Base-by-base conservation (phyloP, 1,140 invertebrate species). In the Cydia strobilella region DNA sequence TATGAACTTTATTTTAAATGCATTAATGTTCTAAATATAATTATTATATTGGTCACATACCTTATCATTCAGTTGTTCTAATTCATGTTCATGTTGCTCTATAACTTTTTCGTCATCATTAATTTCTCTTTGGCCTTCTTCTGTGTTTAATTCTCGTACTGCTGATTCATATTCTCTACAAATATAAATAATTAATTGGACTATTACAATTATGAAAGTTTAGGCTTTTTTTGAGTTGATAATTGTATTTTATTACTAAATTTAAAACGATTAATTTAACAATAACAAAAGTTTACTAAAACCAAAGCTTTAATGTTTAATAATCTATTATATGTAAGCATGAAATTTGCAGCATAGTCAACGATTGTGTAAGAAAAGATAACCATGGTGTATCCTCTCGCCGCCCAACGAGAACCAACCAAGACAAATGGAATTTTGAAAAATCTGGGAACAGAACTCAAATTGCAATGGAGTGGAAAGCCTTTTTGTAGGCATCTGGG, bases 101-200 rank as follows among this genome's bases (percentile, higher is more conserved):
- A 94, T 83, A 51, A 87, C 81, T 76, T 89, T 84, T 86, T 94
- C 93, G 83, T 93, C 91, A 23, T 85, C 80, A 74, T 93, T 90
- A 45, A 95, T 94, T 78, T 94, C 84, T 74, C 90, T 85, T 80
- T 94, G 93, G 74, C 88, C 83, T 59, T 93, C 89, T 72, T 94
- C 90, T 3, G 93, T 74, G 82, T 95, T 90, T 6, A 91, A 72
- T 79, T 93, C 83, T 82, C 84, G 82, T 73, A 87, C 74, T 12
- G 89, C 75, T 78, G 86, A 83, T 80, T 94, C 83, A 77, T 86
- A 90, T 54, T 91, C 86, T 76, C 90, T 91, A 62, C 63, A 81
- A 80, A 25, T 45, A 71, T 74, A 39, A 75, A 69, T n/a, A 75
- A 73, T 27, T 35, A 0, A 35, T 66, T 25, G 25, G 20, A 27